phyloP scores from a whole-genome alignment of 2,888 invertebrate genomes.

The Drosophila eohydei region DNA sequence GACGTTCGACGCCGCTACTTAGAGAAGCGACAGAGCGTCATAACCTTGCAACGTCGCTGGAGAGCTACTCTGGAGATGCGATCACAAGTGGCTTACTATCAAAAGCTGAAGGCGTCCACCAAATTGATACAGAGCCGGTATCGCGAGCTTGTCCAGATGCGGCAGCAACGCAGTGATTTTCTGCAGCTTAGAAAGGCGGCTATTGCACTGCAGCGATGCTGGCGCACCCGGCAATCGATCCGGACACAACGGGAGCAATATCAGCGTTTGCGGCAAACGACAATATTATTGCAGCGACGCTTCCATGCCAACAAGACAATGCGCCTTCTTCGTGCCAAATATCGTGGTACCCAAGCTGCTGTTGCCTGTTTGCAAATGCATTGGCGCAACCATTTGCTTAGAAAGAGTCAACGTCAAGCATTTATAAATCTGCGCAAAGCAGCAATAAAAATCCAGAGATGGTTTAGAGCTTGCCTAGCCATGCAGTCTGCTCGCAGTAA shows the following conservation, averaged over 20 bases:
- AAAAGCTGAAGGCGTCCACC: slow-evolving; percentile 3
- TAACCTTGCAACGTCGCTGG: slow-evolving; percentile 85
- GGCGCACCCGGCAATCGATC: slow-evolving; percentile 75
- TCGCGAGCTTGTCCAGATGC: slow-evolving; percentile 70
- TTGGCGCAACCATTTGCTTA: slow-evolving; percentile 76
- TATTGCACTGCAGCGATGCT: slow-evolving; percentile 81
- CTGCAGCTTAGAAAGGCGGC: slow-evolving; percentile 50
- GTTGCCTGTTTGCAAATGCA: slow-evolving; percentile 82
- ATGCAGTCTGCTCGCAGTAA: slow-evolving; percentile 60
- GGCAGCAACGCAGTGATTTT: slow-evolving; percentile 61
- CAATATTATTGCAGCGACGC: slow-evolving; percentile 74
- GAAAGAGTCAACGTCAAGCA: slow-evolving; percentile 43
- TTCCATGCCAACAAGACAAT: slow-evolving; percentile 76
- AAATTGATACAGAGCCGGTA: slow-evolving; percentile 26
- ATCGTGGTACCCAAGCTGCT: slow-evolving; percentile 73
- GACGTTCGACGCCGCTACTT: slow-evolving; percentile 49
- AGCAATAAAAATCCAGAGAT: slow-evolving; percentile 40
- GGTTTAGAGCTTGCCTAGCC: slow-evolving; percentile 65
- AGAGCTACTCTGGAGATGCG: slow-evolving; percentile 82
- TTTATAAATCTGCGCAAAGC: slow-evolving; percentile 40
- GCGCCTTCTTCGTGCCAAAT: slow-evolving; percentile 80
- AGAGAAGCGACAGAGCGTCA: slow-evolving; percentile 69
- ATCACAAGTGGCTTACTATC: slow-evolving; percentile 29
- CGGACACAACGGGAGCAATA: slow-evolving; percentile 55
- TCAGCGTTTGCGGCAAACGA: slow-evolving; percentile 75